Conservation (phyloP, 64 coral and sea anemone species). For the Montipora foliosa region DNA sequence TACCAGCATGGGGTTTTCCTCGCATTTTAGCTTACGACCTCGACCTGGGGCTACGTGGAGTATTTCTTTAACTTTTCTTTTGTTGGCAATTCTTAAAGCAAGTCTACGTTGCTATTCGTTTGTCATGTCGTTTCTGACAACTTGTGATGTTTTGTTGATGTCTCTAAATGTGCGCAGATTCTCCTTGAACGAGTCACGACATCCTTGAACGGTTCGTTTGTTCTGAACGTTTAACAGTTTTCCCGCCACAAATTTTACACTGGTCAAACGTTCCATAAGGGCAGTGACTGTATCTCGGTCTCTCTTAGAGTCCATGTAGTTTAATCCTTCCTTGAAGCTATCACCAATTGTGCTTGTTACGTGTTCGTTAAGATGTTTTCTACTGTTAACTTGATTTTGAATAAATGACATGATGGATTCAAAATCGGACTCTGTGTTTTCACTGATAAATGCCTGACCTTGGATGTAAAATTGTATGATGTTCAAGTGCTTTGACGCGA, state of each 20-base stretch:
- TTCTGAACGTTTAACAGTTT: neutral
- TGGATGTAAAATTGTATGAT: slow-evolving; percentile 13
- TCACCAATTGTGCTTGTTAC: neutral
- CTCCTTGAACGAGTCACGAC: neutral
- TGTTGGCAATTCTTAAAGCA: neutral
- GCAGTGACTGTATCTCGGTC: neutral
- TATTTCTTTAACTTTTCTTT: slow-evolving; percentile 34
- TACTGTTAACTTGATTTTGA: neutral
- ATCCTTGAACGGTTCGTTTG: neutral
- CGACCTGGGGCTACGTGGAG: neutral
- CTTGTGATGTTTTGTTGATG: slow-evolving; percentile 3
- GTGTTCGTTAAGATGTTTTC: neutral
- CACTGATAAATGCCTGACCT: neutral
- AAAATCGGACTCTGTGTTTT: slow-evolving; percentile 9
- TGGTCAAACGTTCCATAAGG: neutral
- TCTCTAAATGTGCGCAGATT: slow-evolving; percentile 2
- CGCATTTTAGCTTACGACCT: slow-evolving; percentile 20
- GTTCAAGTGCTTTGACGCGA: neutral
- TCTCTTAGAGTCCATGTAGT: neutral
- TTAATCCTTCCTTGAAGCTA: neutral
- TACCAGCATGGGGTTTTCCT: neutral
- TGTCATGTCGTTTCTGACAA: slow-evolving; percentile 42
- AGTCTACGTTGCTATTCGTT: neutral
- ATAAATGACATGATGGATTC: neutral
- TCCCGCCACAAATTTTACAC: slow-evolving; percentile 1